Base-by-base conservation (phyloP, 2,888 invertebrate species). In the Epinotia bilunana region DNA sequence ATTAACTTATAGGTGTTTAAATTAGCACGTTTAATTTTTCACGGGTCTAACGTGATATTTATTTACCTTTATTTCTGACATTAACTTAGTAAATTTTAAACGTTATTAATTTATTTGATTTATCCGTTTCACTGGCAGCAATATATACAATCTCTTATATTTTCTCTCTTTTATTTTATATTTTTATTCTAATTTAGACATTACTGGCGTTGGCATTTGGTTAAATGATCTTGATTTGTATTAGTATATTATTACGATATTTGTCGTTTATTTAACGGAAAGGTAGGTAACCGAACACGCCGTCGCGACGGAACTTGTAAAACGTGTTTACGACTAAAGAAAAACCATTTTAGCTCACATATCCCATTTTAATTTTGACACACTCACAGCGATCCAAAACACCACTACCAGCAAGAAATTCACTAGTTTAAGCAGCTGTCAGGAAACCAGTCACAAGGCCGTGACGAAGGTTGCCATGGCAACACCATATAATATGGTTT, bases 381-480 rank as follows among this genome's bases (percentile, higher is more conserved):
- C n/a, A 28, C n/a, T 18, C 43, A 46, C n/a, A 46, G 58, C 7
- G 23, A 46, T 46, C 5, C 7, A 43, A 61, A 61, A 69, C 46
- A 60, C 33, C 53, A 60, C 43, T 57, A 23, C 12, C 58, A 68
- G 58, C 16, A 58, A 13, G 16, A 20, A 13, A 13, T 16, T n/a
- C 16, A 61, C 16, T 33, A 60, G 5, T 58, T 39, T 9, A 46
- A 69, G 39, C 13, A 69, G 28, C 60, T 60, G 58, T n/a, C 43
- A 60, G 80, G 77, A 82, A 79, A 79, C 86, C 87, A 85, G 83
- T 33, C 84, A 86, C 85, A 79, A 83, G 83, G 77, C 77, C 85
- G 79, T 85, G 85, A 82, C 87, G 80, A 87, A 86, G 81, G 82
- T 82, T 82, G 80, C 79, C 78, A 82, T 79, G 78, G 81, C 76